These are phyloP conservation scores for Pachyseris speciosa DNA, from an alignment of 64 coral and sea anemone species.

Conservation along the genomic window DNA sequence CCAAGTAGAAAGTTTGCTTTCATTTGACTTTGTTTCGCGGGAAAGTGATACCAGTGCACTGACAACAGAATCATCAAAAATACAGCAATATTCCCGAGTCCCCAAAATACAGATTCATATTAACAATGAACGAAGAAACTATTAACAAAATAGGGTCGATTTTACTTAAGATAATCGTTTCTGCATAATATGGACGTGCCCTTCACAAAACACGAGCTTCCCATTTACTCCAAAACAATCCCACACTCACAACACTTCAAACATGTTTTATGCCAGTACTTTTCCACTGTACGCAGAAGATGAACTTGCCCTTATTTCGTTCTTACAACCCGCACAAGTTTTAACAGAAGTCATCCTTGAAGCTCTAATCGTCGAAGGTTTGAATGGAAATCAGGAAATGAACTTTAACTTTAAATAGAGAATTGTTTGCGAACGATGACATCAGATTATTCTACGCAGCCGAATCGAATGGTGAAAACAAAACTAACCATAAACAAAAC, in stretches of 20 bases:
- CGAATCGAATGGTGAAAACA: no score
- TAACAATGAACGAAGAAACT: neutral
- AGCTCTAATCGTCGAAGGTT: neutral
- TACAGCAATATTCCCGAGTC: neutral
- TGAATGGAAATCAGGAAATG: no score
- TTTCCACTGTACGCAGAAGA: constrained; percentile 31
- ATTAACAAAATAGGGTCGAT: neutral
- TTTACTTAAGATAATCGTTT: constrained; percentile 52
- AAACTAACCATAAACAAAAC: no score
- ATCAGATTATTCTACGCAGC: no score
- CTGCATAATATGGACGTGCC: constrained; percentile 43
- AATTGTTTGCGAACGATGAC: no score
- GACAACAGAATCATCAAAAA: no score
- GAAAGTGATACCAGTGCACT: no score
- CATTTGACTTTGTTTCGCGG: no score
- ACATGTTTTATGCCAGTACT: constrained; percentile 58
- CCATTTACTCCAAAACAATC: constrained; percentile 26
- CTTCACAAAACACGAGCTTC: constrained; percentile 52
- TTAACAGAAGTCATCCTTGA: neutral
- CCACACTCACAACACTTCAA: constrained; percentile 49
- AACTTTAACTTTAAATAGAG: no score
- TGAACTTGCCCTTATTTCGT: constrained; percentile 28
- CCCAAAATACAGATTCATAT: neutral
- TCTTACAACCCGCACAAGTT: constrained; percentile 40
- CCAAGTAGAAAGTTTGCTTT: no score